Conservation (phyloP, 2,888 invertebrate genomes). For the Oligia latruncula region DNA sequence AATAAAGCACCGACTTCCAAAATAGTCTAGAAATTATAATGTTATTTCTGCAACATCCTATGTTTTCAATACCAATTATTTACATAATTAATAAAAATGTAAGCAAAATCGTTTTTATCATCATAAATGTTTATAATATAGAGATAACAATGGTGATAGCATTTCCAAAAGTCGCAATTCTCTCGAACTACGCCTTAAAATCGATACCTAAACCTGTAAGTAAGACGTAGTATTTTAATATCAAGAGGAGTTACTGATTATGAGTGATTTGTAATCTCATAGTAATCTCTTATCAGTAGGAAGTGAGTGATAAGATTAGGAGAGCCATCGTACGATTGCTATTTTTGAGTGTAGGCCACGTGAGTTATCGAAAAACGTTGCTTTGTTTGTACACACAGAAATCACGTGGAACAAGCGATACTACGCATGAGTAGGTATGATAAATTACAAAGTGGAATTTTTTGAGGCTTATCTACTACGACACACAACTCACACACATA, state of each 20-base stretch:
- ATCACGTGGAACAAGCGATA: constrained; percentile 29
- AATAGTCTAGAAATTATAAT: neutral
- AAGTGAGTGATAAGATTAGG: constrained; percentile 54
- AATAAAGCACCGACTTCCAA: neutral
- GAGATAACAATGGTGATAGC: constrained; percentile 3
- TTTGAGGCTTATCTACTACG: neutral
- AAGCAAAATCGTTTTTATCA: neutral
- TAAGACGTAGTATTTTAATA: constrained; percentile 39
- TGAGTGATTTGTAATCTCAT: constrained; percentile 39
- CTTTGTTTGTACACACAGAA: constrained; percentile 52
- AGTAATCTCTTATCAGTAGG: constrained; percentile 45
- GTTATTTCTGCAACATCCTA: neutral
- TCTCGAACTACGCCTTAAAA: constrained; percentile 4
- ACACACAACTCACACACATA: too few species aligned
- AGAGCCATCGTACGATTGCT: constrained; percentile 42
- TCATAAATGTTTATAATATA: neutral
- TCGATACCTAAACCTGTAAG: neutral
- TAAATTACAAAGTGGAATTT: neutral
- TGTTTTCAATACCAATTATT: neutral
- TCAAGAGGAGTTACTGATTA: constrained; percentile 11
- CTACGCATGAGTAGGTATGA: neutral
- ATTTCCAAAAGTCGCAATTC: constrained; percentile 13
- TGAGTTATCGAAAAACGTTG: constrained; percentile 30
- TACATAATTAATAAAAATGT: too few species aligned
- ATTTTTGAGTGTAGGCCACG: constrained; percentile 27